Conservation (phyloP, 2,888 invertebrate genomes). For the Xylophagus ater region DNA sequence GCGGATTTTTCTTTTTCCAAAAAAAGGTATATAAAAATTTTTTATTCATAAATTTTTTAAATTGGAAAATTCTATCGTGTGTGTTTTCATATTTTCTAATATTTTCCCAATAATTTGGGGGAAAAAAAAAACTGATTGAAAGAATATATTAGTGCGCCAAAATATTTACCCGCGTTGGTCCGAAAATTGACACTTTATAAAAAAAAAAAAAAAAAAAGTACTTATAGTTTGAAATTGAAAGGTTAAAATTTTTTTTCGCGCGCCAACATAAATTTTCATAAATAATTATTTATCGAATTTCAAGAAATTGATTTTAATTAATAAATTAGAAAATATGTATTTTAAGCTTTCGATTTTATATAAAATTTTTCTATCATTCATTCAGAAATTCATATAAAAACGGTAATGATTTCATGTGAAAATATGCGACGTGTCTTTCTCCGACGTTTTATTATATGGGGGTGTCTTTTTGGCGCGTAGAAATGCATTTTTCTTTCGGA, state of each 20-base stretch:
- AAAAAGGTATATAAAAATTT: too few species aligned
- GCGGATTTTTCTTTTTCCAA: too few species aligned
- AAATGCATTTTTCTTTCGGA: constrained; percentile 13
- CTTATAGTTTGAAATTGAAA: not conserved
- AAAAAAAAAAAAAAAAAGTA: not conserved
- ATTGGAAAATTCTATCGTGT: too few species aligned
- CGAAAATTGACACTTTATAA: constrained; percentile 5
- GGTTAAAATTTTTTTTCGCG: constrained; percentile 11
- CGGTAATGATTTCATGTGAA: not conserved
- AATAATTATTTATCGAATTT: not conserved
- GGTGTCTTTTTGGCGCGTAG: constrained; percentile 18
- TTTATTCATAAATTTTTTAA: too few species aligned
- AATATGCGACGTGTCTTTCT: constrained; percentile 17
- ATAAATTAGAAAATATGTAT: constrained; percentile 1
- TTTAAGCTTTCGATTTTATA: constrained; percentile 6
- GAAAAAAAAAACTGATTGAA: not conserved
- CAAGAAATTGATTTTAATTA: not conserved
- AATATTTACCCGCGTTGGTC: constrained; percentile 8
- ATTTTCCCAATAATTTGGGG: too few species aligned
- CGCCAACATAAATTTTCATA: not conserved
- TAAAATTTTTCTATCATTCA: constrained; percentile 1
- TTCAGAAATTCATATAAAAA: constrained; percentile 2
- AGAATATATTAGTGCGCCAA: constrained; percentile 1
- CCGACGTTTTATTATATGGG: constrained; percentile 10
- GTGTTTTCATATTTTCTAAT: too few species aligned